phyloP scores from a whole-genome alignment of 2,113 vertebrate species.

The Aphyosemion australe region DNA sequence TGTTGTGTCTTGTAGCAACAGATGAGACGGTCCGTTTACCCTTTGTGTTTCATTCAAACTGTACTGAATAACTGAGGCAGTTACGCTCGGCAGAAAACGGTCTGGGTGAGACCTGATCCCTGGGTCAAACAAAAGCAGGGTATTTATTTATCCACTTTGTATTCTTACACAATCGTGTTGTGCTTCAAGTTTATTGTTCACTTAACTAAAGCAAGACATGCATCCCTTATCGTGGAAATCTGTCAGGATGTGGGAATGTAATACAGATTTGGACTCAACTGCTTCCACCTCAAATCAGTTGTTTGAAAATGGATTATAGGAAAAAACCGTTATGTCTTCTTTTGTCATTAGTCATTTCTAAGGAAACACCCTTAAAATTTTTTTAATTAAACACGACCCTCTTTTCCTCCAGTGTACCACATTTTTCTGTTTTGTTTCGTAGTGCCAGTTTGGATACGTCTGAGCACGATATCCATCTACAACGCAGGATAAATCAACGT shows the following conservation, averaged over 20 bases:
- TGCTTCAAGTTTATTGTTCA: slow-evolving; percentile 32
- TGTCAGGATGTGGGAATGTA: neutral
- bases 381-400: slow-evolving; percentile 7
- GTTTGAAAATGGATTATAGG: slow-evolving; percentile 12
- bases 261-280: slow-evolving; percentile 22
- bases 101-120: slow-evolving; percentile 29
- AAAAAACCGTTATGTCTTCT: slow-evolving; percentile 22
- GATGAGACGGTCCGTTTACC: slow-evolving; percentile 32
- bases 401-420: slow-evolving; percentile 3
- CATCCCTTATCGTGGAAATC: slow-evolving; percentile 18
- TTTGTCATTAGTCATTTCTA: slow-evolving; percentile 11
- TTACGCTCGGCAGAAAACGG: slow-evolving; percentile 22
- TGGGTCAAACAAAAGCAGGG: slow-evolving; percentile 31
- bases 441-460: slow-evolving; percentile 26
- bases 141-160: slow-evolving; percentile 24
- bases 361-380: slow-evolving; percentile 23
- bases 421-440: slow-evolving; percentile 7
- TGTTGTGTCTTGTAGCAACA: slow-evolving; percentile 23
- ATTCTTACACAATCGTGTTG: slow-evolving; percentile 21
- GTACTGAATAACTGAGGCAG: slow-evolving; percentile 22
- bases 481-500: slow-evolving; percentile 34
- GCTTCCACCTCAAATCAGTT: slow-evolving; percentile 27
- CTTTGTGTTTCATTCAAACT: slow-evolving; percentile 47
- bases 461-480: slow-evolving; percentile 22
- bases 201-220: slow-evolving; percentile 17